phyloP scores from a whole-genome alignment of 2,797 vertebrate species.

The Rhinichthys osculus region DNA sequence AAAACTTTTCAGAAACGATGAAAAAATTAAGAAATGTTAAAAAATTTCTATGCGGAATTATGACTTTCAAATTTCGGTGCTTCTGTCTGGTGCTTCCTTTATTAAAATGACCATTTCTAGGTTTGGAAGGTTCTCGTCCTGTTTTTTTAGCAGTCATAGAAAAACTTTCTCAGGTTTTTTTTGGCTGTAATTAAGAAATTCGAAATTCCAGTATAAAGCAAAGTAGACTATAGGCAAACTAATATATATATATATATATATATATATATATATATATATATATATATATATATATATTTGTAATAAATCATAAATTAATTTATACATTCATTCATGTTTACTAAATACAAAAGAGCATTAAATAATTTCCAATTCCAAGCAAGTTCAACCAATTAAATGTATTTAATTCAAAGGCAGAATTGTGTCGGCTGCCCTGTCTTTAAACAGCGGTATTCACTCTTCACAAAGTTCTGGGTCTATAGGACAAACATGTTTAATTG shows the following conservation, averaged over 20 bases:
- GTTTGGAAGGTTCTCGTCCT: not conserved
- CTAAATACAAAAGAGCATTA: not conserved
- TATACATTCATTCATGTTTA: not conserved
- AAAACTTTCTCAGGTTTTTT: not conserved
- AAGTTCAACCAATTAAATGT: constrained; percentile 13
- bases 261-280: not conserved
- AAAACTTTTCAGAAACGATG: not conserved
- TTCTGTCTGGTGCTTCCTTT: not conserved
- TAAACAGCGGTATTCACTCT: constrained; percentile 75
- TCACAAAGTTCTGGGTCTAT: constrained; percentile 73
- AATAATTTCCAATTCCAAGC: not conserved
- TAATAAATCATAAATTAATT: not conserved
- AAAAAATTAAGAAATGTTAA: not conserved
- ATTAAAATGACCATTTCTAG: not conserved
- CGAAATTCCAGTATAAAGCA: not conserved
- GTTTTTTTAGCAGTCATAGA: not conserved
- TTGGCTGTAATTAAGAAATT: not conserved
- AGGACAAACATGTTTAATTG: constrained; percentile 80
- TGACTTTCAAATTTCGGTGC: not conserved
- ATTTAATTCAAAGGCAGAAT: constrained; percentile 60
- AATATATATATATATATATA: not conserved
- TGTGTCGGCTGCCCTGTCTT: constrained; percentile 60
- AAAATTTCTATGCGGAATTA: not conserved
- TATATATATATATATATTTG: not conserved
- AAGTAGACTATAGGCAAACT: no score